Base-by-base conservation (phyloP, 2,113 vertebrate genomes). In the Pollachius pollachius region DNA sequence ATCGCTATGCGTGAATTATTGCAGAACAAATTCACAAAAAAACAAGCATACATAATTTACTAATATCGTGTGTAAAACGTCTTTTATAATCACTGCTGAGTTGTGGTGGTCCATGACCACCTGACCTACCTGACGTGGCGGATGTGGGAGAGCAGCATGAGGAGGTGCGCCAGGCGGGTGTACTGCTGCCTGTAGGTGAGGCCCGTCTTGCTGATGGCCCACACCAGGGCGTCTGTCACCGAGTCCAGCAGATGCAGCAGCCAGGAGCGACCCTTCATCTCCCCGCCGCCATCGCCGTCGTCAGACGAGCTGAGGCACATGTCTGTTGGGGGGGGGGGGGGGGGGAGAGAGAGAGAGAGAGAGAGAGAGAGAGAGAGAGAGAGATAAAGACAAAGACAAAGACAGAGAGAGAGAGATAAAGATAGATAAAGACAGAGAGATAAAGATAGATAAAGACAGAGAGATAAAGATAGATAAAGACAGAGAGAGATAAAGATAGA, bases 101-200 rank as follows among this genome's bases (percentile, higher is more conserved):
- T 30, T 30, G 30, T 6, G 30, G 30, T 4, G 30, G 30, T 34
- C 30, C 30, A 7, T 34, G 30, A 34, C n/a, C n/a, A n/a, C n/a
- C n/a, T n/a, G 17, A 3, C 54, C 54, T 93, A 99, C 97, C 97
- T 98, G 76, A 94, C 87, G 0, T 99, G 97, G 37, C 97, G 93
- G 81, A 99, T 88, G 0, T 99, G 97, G 2, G 97, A 98, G 1
- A 99, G 96, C 67, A 99, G 92, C 97, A 98, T 98, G 81, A 98
- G 81, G 74, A 99, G 83, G 27, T 98, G 96, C 2, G 97, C 97
- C 81, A 99, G 89, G 4, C 96, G 95, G 0, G 93, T 83, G 0
- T 96, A 95, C 87, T 97, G 96, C 67, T 98, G 95, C 77, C 94
- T 94, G 5, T 93, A 92, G 57, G 92, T 92, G 68, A 96, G 81